phyloP scores from a whole-genome alignment of 2,888 invertebrate species.

The Tortrix viridana region DNA sequence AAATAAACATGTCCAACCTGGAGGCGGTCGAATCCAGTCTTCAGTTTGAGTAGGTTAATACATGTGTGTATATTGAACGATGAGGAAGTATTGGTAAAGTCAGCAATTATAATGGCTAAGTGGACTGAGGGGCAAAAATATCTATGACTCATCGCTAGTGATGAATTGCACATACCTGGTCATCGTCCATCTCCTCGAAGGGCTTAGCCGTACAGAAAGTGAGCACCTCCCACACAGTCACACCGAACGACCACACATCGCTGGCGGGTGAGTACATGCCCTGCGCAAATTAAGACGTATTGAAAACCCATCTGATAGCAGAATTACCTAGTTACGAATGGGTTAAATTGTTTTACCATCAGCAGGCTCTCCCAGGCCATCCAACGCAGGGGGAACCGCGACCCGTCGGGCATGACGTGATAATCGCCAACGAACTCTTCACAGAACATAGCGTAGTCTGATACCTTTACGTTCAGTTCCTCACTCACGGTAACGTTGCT shows the following conservation, averaged over 20 bases:
- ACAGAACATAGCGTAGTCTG: slow-evolving; percentile 94
- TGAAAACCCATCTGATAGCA: too few relatives aligned
- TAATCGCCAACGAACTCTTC: slow-evolving; percentile 92
- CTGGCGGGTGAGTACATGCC: slow-evolving; percentile 94
- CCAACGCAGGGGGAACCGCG: slow-evolving; percentile 94
- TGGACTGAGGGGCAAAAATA: too few relatives aligned
- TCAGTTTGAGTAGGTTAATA: too few relatives aligned
- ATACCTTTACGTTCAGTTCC: slow-evolving; percentile 90
- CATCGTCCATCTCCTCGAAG: slow-evolving; percentile 91
- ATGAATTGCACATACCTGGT: slow-evolving; percentile 84
- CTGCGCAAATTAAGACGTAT: slow-evolving; percentile 72
- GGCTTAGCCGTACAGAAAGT: slow-evolving; percentile 92
- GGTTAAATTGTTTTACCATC: slow-evolving; percentile 77
- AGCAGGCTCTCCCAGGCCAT: slow-evolving; percentile 96
- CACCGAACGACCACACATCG: slow-evolving; percentile 96
- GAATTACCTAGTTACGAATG: not conserved
- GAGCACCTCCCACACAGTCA: slow-evolving; percentile 95
- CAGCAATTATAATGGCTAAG: too few relatives aligned
- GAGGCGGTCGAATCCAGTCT: too few relatives aligned
- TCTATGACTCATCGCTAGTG: not conserved
- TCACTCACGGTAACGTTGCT: slow-evolving; percentile 95
- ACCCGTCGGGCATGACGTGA: slow-evolving; percentile 92
- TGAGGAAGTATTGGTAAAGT: too few relatives aligned
- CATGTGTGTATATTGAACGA: too few relatives aligned
- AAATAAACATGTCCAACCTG: too few relatives aligned